phyloP scores from a whole-genome alignment of 1,140 invertebrate genomes.

The Panagrolaimus sp. region DNA sequence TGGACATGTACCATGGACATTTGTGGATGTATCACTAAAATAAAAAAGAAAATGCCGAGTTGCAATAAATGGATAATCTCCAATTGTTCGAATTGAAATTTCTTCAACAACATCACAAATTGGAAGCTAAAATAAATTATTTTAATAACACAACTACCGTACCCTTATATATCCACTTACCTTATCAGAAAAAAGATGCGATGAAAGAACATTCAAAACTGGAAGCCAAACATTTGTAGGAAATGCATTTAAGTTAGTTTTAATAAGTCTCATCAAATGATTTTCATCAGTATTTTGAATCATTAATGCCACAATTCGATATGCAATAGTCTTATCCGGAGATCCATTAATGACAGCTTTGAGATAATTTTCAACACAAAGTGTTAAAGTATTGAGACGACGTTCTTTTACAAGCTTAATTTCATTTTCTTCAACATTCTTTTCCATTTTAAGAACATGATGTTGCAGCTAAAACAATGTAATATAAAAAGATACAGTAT shows the following conservation, averaged over 20 bases:
- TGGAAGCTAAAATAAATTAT: neutral
- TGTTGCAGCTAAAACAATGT: neutral
- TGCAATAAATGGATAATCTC: neutral
- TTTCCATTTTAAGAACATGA: neutral
- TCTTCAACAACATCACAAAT: neutral
- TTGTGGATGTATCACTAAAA: neutral
- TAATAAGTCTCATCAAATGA: conserved; percentile 1
- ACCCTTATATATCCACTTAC: no score
- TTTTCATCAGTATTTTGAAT: conserved; percentile 16
- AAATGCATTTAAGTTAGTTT: neutral
- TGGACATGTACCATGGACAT: neutral
- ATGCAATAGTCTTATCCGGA: conserved; percentile 15
- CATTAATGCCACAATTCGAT: conserved; percentile 13
- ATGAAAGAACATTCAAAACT: neutral
- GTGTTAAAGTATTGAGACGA: neutral
- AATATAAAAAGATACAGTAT: no score
- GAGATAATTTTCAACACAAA: conserved; percentile 1
- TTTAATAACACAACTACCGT: no score
- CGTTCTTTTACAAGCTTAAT: neutral
- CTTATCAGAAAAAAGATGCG: neutral
- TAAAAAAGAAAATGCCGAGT: neutral
- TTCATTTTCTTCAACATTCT: neutral
- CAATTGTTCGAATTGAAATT: neutral
- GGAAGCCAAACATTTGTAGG: neutral
- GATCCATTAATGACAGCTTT: conserved; percentile 1